Evolutionary conservation across 1,140 invertebrate species (phyloP).

Genomic region (Adelges cooleyi): DNA sequence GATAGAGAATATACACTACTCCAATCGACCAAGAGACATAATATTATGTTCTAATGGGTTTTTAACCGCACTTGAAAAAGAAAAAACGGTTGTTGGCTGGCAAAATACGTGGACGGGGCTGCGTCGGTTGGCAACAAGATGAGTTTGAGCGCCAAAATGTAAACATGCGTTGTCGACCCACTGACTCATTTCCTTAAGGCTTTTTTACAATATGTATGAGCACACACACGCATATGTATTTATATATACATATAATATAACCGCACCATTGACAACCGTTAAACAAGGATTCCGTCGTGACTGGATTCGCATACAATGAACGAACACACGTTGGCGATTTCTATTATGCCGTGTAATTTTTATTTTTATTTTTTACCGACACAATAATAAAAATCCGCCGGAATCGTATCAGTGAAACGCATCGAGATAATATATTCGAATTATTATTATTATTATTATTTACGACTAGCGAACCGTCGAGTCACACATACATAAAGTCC

Average conservation of each 20-base stretch:
- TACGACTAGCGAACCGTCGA: no score
- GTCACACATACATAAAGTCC: no score
- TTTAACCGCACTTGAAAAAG: neutral
- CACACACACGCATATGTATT: neutral
- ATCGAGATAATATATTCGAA: neutral
- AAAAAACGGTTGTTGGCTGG: neutral
- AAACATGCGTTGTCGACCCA: slow-evolving; percentile 13
- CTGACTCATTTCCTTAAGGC: slow-evolving; percentile 25
- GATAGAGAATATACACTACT: no score
- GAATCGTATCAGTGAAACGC: slow-evolving; percentile 11
- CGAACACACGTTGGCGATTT: slow-evolving; percentile 5
- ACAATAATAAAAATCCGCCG: neutral
- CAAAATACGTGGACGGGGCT: no score
- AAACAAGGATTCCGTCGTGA: slow-evolving; percentile 23
- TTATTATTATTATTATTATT: no score
- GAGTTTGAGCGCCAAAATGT: neutral
- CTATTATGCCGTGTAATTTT: slow-evolving; percentile 18
- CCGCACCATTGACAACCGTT: slow-evolving; percentile 20
- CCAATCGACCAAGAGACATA: slow-evolving; percentile 10
- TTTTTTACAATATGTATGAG: neutral
- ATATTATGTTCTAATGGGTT: slow-evolving; percentile 11
- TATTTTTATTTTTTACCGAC: neutral
- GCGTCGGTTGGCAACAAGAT: no score
- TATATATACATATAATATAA: neutral
- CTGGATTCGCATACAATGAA: slow-evolving; percentile 24